A percentile compares a stretch with the other conserved stretches of the same genome.
phyloP scores from a whole-genome alignment of 2,797 vertebrate species.

The Chiroxiphia lanceolata region DNA sequence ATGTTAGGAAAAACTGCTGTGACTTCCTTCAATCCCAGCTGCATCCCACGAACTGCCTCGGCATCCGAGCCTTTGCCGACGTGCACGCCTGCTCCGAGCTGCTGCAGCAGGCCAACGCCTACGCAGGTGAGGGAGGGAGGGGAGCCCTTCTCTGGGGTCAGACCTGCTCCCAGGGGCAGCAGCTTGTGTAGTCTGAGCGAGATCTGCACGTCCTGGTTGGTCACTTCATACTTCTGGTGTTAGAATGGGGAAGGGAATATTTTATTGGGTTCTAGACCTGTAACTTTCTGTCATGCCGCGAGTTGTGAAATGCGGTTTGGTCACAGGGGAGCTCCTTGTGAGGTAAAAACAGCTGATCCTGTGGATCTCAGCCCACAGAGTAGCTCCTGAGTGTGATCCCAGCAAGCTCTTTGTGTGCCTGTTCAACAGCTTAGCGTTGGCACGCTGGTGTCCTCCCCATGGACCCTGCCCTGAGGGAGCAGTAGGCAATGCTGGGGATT shows the following conservation, averaged over 20 bases:
- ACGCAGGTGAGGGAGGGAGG: constrained; percentile 86
- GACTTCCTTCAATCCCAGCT: constrained; percentile 96
- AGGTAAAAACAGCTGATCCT: background rate
- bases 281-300: background rate
- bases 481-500: background rate
- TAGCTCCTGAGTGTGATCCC: background rate
- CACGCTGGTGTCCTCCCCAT: background rate
- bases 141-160: fast-evolving
- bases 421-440: fast-evolving
- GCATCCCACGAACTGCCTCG: constrained; percentile 93
- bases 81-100: constrained; percentile 91
- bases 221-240: background rate
- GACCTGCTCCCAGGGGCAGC: background rate
- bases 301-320: background rate
- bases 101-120: constrained; percentile 90
- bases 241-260: background rate
- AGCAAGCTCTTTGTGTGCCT: background rate
- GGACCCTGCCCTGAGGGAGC: fast-evolving
- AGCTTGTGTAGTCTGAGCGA: fast-evolving
- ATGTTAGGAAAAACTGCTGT: constrained; percentile 93
- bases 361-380: background rate
- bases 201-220: background rate
- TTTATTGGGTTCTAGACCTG: background rate
- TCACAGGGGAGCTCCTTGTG: fast-evolving
- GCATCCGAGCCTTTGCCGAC: constrained; percentile 93